Evolutionary conservation across 1,140 invertebrate genomes (phyloP), one percentile per base, ranked within the genome.

Genomic region (Trinorchestia longiramus): DNA sequence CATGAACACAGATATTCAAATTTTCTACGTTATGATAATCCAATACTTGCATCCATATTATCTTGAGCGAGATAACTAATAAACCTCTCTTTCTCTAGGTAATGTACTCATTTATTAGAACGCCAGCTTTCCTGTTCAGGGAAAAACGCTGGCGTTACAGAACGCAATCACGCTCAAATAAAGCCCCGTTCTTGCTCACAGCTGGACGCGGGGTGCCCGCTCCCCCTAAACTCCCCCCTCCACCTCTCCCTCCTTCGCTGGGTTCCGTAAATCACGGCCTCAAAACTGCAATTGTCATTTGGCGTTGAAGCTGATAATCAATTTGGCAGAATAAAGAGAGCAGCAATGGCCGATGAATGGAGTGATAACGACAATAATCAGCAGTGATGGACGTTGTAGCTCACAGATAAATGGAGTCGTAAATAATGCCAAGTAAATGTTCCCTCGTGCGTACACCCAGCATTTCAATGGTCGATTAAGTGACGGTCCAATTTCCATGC

Each of bases 401-500:
- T 44, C 36, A 94, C 43, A 43, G 92, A 94, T 94, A 36, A 47
- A 45, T 45, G 92, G 92, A 6, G 44, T 45, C 92, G 40, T 94
- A 47, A 94, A 45, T 94, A 94, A 45, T 45, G 44, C 0, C 6
- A 43, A 43, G 43, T 90, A 90, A 90, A 90, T 90, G 88, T 77
- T 77, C 15, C 62, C 62, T 77, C 62, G 62, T 77, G 62, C 62
- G 62, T 36, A 36, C 62, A 36, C 62, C 62, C 11, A 15, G 41
- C 88, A 28, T 90, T 90, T 90, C 41, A 90, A 90, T 90, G 88
- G 88, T 90, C 88, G 88, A 90, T 90, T 90, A 90, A 90, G 88
- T 43, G 43, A 90, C 43, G 23, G 4, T 90, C n/a, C 43, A 90
- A 90, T 90, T 42, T 90, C 41, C 4, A 90, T 90, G 43, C 88